Evolutionary conservation across 2,113 vertebrate genomes (phyloP).

Genomic region (Piliocolobus tephrosceles): DNA sequence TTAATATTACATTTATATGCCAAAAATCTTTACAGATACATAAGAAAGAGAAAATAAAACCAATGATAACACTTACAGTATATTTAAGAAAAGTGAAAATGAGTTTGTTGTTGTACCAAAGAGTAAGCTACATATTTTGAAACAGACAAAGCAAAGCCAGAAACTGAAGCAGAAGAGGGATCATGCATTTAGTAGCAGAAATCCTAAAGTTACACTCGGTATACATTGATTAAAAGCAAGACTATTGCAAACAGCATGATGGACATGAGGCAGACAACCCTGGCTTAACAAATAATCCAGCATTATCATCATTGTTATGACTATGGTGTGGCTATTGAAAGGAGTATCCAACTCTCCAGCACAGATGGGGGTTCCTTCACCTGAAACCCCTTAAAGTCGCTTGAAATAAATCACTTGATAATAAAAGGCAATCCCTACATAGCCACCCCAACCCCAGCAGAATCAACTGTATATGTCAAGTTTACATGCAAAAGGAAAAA

Average conservation of each 20-base stretch:
- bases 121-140: not conserved
- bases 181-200: not conserved
- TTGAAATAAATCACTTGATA: constrained; percentile 14
- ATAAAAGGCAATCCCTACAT: not conserved
- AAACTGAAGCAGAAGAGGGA: not conserved
- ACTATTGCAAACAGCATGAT: constrained; percentile 43
- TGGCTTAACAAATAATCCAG: constrained; percentile 30
- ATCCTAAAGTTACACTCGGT: not conserved
- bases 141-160: constrained; percentile 34
- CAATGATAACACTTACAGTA: not conserved
- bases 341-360: not conserved
- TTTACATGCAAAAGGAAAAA: not conserved
- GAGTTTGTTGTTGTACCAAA: constrained; percentile 33
- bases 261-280: not conserved
- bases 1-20: constrained; percentile 6
- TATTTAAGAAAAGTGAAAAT: constrained; percentile 47
- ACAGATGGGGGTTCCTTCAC: constrained; percentile 45
- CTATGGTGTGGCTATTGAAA: constrained; percentile 1
- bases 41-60: not conserved
- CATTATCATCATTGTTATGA: not conserved
- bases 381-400: constrained; percentile 44
- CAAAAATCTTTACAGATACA: constrained; percentile 41
- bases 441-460: not conserved
- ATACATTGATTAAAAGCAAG: not conserved
- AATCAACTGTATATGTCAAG: not conserved